A percentile compares a stretch with the other conserved stretches of the same genome.
Evolutionary conservation across 1,140 invertebrate genomes (phyloP).

Genomic region (Acromyrmex charruanus): DNA sequence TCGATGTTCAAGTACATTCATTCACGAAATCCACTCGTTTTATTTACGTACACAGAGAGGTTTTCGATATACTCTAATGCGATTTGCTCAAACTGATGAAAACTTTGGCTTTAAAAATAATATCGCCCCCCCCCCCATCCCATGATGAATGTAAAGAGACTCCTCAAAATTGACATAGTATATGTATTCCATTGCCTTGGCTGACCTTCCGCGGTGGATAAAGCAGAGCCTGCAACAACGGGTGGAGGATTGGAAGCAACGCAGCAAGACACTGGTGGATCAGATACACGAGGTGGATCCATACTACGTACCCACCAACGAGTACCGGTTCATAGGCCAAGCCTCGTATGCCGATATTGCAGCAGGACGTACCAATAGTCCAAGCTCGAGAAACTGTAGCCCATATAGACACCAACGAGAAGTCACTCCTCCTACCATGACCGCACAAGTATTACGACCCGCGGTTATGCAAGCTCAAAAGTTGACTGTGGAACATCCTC

Average conservation of each 20-base stretch:
- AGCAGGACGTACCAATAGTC: slow-evolving; percentile 85
- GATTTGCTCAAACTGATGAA: neutral
- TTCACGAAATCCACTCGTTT: slow-evolving; percentile 31
- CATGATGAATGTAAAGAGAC: slow-evolving; percentile 64
- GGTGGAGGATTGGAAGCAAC: slow-evolving; percentile 89
- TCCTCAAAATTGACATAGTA: slow-evolving; percentile 76
- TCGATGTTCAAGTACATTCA: slow-evolving; percentile 33
- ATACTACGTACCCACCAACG: slow-evolving; percentile 87
- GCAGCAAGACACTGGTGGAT: slow-evolving; percentile 89
- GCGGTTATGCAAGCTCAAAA: slow-evolving; percentile 53
- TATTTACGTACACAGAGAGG: neutral
- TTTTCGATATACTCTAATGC: neutral
- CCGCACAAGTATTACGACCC: slow-evolving; percentile 74
- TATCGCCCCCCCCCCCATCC: neutral
- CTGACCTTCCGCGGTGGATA: slow-evolving; percentile 77
- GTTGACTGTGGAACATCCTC: neutral
- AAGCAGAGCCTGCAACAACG: slow-evolving; percentile 90
- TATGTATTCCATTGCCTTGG: slow-evolving; percentile 80
- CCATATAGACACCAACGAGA: slow-evolving; percentile 79
- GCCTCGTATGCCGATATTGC: slow-evolving; percentile 88
- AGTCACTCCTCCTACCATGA: slow-evolving; percentile 74
- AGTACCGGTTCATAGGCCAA: slow-evolving; percentile 83
- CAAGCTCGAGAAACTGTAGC: slow-evolving; percentile 82
- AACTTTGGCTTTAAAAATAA: slow-evolving; percentile 22
- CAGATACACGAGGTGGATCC: slow-evolving; percentile 92